Evolutionary conservation across 2,113 vertebrate genomes (phyloP).

Genomic region (Condylura cristata): DNA sequence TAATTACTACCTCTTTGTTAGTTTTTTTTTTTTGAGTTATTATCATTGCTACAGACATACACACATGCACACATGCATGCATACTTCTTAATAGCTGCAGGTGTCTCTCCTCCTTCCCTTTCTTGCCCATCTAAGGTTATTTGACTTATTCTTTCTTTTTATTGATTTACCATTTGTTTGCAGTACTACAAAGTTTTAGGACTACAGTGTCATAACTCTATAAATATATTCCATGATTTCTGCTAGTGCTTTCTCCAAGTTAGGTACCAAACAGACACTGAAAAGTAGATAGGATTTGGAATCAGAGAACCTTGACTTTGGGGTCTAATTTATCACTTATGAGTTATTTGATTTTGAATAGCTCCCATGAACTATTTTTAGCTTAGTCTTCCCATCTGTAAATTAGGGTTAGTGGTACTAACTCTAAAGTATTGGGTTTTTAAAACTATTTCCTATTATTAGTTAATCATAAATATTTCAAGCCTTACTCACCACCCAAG

Average conservation of each 20-base stretch:
- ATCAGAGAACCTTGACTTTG: constrained; percentile 6
- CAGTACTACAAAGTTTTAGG: too few relatives aligned
- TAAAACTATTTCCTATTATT: constrained; percentile 6
- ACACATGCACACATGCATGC: not conserved
- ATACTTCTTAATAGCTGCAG: not conserved
- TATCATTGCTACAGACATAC: not conserved
- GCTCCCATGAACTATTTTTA: not conserved
- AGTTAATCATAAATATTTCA: constrained; percentile 18
- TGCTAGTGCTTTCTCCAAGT: not conserved
- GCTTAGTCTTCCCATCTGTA: constrained; percentile 11
- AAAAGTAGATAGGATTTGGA: not conserved
- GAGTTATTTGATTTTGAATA: not conserved
- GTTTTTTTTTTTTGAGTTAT: not conserved
- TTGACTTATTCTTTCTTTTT: too few relatives aligned
- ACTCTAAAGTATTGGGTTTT: not conserved
- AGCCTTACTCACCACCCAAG: not conserved
- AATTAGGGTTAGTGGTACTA: not conserved
- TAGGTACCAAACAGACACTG: not conserved
- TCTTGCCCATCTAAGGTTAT: not conserved
- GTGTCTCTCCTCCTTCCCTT: not conserved
- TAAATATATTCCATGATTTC: not conserved
- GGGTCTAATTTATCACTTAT: not conserved
- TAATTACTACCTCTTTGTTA: not conserved
- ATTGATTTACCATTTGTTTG: too few relatives aligned
- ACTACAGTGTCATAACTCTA: too few relatives aligned